Evolutionary conservation across 2,797 vertebrate species (phyloP).

Genomic region (Aldrovandia affinis): DNA sequence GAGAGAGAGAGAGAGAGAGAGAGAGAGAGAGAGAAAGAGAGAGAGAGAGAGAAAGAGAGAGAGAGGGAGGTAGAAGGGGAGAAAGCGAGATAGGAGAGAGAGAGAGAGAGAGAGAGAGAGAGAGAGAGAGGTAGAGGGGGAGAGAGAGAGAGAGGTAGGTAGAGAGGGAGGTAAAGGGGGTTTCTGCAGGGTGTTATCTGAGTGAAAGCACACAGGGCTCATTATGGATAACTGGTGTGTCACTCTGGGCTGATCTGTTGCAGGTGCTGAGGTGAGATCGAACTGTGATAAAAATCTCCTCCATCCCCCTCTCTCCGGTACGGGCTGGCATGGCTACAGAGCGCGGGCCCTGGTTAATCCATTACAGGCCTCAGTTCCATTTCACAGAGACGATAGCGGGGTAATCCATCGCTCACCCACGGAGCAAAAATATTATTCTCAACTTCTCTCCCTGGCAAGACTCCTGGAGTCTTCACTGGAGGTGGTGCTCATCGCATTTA

Average conservation of each 20-base stretch:
- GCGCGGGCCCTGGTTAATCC: neutral
- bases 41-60: slow-evolving; percentile 20
- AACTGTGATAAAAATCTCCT: slow-evolving; percentile 48
- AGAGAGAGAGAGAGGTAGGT: too few relatives aligned
- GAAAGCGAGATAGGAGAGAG: neutral
- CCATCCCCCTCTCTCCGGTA: slow-evolving; percentile 26
- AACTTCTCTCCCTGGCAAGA: neutral
- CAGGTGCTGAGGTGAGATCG: slow-evolving; percentile 42
- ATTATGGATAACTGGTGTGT: slow-evolving; percentile 46
- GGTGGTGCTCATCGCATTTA: neutral
- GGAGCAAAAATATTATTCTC: neutral
- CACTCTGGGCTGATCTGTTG: slow-evolving; percentile 43
- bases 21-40: too few relatives aligned
- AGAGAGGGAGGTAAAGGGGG: neutral
- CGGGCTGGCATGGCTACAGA: neutral
- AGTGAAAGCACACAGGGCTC: slow-evolving; percentile 10
- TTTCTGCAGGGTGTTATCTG: neutral
- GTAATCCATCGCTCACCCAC: slow-evolving; percentile 1
- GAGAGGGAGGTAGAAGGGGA: neutral
- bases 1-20: too few relatives aligned
- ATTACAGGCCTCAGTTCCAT: slow-evolving; percentile 4
- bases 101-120: neutral
- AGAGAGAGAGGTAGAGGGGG: too few relatives aligned
- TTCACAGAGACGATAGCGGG: neutral
- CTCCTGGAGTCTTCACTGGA: neutral